Conservation (phyloP, 2,797 vertebrate genomes). For the Pitangus sulphuratus region DNA sequence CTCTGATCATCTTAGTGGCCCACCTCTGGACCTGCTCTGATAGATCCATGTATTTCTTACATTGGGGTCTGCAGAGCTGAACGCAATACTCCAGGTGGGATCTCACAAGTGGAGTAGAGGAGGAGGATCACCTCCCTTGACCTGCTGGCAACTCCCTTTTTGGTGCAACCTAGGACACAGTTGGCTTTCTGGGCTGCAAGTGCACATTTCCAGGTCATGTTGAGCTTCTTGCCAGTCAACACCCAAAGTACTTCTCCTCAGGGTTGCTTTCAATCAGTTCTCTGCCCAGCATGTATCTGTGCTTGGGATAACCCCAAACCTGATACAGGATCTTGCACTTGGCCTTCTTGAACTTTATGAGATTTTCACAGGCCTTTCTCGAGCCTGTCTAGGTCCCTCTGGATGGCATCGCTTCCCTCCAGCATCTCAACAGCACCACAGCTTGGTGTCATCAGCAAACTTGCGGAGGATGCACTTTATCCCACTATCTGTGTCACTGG, state of each 20-base stretch:
- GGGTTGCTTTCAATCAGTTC: not conserved
- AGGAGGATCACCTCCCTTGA: fast-evolving
- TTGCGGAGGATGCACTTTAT: not conserved
- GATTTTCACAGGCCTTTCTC: not conserved
- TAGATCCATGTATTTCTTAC: no score
- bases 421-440: not conserved
- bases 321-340: not conserved
- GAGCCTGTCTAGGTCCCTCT: not conserved
- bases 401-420: not conserved
- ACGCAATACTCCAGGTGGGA: no score
- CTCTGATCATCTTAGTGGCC: no score
- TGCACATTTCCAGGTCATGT: fast-evolving
- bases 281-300: not conserved
- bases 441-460: not conserved
- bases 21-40: not conserved
- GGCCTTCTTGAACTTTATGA: not conserved
- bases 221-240: not conserved
- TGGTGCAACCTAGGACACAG: not conserved
- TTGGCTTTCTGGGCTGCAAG: not conserved
- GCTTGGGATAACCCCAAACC: not conserved
- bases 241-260: not conserved
- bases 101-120: not conserved
- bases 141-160: not conserved
- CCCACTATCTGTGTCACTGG: fast-evolving
- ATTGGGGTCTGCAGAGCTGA: not conserved